Evolutionary conservation across 2,888 invertebrate genomes (phyloP).

Genomic region (Plagodis dolabraria): DNA sequence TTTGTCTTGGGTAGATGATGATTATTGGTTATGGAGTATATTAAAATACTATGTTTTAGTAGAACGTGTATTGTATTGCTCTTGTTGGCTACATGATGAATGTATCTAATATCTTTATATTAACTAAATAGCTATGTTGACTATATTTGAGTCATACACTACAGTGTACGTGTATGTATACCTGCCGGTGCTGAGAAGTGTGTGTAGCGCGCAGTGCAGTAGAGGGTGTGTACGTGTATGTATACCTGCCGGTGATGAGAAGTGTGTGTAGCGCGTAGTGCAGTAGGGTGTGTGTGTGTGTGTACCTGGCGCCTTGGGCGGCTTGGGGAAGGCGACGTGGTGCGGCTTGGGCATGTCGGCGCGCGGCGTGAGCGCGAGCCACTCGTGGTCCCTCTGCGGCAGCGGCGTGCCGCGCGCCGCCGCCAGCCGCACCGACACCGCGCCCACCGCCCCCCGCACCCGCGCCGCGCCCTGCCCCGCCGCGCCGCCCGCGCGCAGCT

Average conservation of each 20-base stretch:
- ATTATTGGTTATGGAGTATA: too few species aligned
- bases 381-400: conserved; percentile 84
- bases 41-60: too few species aligned
- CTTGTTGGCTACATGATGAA: too few species aligned
- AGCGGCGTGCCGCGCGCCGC: conserved; percentile 67
- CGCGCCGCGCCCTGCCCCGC: conserved; percentile 59
- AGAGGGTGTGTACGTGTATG: too few species aligned
- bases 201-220: not conserved
- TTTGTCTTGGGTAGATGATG: too few species aligned
- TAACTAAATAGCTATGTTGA: too few species aligned
- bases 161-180: too few species aligned
- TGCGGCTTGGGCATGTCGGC: conserved; percentile 92
- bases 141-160: too few species aligned
- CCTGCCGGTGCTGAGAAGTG: not conserved
- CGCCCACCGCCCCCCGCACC: conserved; percentile 68
- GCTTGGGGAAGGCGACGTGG: conserved; percentile 94
- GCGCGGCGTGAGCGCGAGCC: conserved; percentile 90
- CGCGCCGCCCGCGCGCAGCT: conserved; percentile 66
- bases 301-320: conserved; percentile 93
- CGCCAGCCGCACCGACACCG: conserved; percentile 73
- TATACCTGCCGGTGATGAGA: not conserved
- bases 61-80: too few species aligned
- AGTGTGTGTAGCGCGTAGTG: not conserved
- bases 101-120: too few species aligned
- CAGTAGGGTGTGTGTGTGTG: not conserved